Percentiles rank a stretch among this genome's conserved stretches.
Evolutionary conservation across 2,113 vertebrate species (phyloP).

Genomic region (Anolis sagrei): DNA sequence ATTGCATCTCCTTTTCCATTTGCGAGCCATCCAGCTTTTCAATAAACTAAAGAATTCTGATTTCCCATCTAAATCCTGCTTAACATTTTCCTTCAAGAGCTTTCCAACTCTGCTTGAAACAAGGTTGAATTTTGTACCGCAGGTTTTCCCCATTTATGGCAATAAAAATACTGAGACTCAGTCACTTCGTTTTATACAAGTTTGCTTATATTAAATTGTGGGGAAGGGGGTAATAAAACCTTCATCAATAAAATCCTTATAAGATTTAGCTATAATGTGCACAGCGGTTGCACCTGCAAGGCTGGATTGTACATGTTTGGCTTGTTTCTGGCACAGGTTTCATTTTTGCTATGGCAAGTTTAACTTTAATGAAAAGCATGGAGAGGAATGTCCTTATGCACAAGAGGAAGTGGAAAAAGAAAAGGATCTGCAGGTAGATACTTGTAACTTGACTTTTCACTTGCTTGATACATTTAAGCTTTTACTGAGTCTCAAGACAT

Average conservation of each 20-base stretch:
- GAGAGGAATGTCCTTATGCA: constrained; percentile 20
- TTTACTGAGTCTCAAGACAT: not conserved
- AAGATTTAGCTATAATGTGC: not conserved
- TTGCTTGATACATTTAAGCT: not conserved
- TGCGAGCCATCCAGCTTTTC: not conserved
- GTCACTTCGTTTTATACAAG: constrained; percentile 24
- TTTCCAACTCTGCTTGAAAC: not conserved
- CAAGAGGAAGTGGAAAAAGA: not conserved
- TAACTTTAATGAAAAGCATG: constrained; percentile 30
- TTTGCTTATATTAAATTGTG: constrained; percentile 4
- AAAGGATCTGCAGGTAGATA: not conserved
- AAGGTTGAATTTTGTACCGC: constrained; percentile 26
- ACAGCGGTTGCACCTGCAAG: constrained; percentile 36
- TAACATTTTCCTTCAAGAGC: not conserved
- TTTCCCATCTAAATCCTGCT: not conserved
- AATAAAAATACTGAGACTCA: constrained; percentile 42
- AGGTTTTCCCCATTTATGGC: constrained; percentile 17
- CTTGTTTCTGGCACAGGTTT: constrained; percentile 27
- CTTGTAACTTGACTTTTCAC: not conserved
- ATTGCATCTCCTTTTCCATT: not conserved
- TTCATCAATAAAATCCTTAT: constrained; percentile 49
- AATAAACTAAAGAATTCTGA: constrained; percentile 7
- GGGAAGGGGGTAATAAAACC: not conserved
- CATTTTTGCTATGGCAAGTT: constrained; percentile 19
- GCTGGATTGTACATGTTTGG: constrained; percentile 2